phyloP scores from a whole-genome alignment of 1,140 invertebrate genomes.

The Ridgeia piscesae region DNA sequence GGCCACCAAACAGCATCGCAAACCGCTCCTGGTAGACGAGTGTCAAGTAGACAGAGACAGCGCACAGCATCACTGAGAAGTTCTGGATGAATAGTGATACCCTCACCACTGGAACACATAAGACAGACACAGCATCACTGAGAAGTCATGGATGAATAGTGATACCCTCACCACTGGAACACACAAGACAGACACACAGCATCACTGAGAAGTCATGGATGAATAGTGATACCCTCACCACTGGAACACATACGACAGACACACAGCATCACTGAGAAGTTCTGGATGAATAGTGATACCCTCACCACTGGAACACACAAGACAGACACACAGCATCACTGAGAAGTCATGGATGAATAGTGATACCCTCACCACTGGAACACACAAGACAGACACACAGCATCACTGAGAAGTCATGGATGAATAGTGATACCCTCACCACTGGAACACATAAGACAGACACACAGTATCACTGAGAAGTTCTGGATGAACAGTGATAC shows the following conservation, averaged over 20 bases:
- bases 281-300: neutral
- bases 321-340: neutral
- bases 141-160: slow-evolving; percentile 29
- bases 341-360: neutral
- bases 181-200: slow-evolving; percentile 18
- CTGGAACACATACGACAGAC: slow-evolving; percentile 7
- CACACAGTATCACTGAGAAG: neutral
- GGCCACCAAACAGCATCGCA: neutral
- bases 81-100: slow-evolving; percentile 30
- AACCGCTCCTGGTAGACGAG: slow-evolving; percentile 1
- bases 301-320: neutral
- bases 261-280: neutral
- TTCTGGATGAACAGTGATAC: neutral
- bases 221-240: slow-evolving; percentile 25
- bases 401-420: too few relatives aligned
- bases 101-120: slow-evolving; percentile 23
- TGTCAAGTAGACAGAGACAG: slow-evolving; percentile 22
- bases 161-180: slow-evolving; percentile 26
- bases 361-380: neutral
- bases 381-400: neutral
- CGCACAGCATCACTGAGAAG: slow-evolving; percentile 27
- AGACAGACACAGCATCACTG: slow-evolving; percentile 22
- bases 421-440: neutral
- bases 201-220: slow-evolving; percentile 30
- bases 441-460: neutral